phyloP scores from a whole-genome alignment of 2,888 invertebrate species.

The Sphaerophoria taeniata region DNA sequence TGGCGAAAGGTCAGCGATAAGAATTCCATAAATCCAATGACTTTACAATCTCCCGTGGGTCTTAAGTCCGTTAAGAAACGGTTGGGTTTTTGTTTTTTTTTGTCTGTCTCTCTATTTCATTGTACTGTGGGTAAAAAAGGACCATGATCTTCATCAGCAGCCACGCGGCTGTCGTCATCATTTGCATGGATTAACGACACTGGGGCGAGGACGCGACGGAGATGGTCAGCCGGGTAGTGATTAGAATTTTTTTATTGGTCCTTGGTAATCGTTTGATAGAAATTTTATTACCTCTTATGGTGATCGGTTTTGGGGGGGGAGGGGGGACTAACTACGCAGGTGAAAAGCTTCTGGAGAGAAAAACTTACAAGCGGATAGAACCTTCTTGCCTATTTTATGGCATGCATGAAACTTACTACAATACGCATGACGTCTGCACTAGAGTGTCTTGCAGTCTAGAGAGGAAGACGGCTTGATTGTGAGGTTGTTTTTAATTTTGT shows the following conservation, averaged over 20 bases:
- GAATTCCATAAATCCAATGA: slow-evolving; percentile 73
- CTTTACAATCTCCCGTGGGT: slow-evolving; percentile 60
- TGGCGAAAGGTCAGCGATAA: slow-evolving; percentile 75
- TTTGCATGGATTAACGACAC: slow-evolving; percentile 68
- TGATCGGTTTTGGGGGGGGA: slow-evolving; percentile 40
- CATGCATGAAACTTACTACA: slow-evolving; percentile 69
- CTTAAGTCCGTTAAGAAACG: neutral
- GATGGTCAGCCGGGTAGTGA: neutral
- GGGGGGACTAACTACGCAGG: slow-evolving; percentile 24
- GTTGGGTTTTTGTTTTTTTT: slow-evolving; percentile 22
- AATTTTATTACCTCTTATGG: slow-evolving; percentile 67
- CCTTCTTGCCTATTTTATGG: slow-evolving; percentile 58
- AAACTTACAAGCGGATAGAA: slow-evolving; percentile 11
- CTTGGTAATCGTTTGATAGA: slow-evolving; percentile 66
- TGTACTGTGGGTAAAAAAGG: slow-evolving; percentile 31
- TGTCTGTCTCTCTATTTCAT: slow-evolving; percentile 48
- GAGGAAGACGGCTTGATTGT: neutral
- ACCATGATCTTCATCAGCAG: slow-evolving; percentile 51
- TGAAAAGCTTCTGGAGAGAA: slow-evolving; percentile 66
- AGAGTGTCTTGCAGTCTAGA: neutral
- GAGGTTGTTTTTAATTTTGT: slow-evolving; percentile 57
- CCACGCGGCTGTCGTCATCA: slow-evolving; percentile 67
- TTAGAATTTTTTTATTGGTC: slow-evolving; percentile 56
- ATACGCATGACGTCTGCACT: slow-evolving; percentile 50
- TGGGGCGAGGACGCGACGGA: neutral